These are phyloP conservation scores for Lonchura striata DNA, from an alignment of 2,113 vertebrate species.

Conservation along the genomic window DNA sequence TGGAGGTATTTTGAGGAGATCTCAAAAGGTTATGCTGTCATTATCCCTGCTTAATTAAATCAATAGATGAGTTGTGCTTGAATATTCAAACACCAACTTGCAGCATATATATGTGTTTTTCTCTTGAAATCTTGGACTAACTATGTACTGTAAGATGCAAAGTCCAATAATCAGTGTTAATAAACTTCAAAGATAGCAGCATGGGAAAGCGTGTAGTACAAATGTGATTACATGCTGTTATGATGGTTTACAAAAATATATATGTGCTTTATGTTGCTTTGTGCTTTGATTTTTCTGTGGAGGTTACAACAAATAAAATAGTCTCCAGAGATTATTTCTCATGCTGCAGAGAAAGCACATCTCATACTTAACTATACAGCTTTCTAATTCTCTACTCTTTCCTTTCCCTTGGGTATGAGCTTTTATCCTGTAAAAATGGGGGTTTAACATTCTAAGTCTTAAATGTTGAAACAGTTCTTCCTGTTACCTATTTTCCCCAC, in stretches of 20 bases:
- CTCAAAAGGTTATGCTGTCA: not conserved
- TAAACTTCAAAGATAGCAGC: not conserved
- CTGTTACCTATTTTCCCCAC: not conserved
- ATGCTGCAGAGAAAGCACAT: not conserved
- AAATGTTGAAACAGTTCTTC: not conserved
- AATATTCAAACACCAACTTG: not conserved
- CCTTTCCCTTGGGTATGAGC: not conserved
- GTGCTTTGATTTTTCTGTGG: not conserved
- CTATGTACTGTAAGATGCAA: not conserved
- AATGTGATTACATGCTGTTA: not conserved
- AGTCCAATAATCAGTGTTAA: not conserved
- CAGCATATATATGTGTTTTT: not conserved
- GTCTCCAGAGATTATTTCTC: not conserved
- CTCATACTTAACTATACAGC: not conserved
- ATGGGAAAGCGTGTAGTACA: not conserved
- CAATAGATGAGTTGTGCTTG: not conserved
- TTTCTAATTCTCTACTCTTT: not conserved
- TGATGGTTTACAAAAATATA: not conserved
- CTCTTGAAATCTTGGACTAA: not conserved
- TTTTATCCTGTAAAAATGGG: not conserved
- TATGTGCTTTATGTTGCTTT: not conserved
- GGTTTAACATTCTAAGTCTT: not conserved
- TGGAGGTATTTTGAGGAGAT: not conserved
- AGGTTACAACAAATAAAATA: not conserved
- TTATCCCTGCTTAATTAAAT: not conserved